Base-by-base conservation (phyloP, 2,888 invertebrate species). In the Ferrisia virgata region DNA sequence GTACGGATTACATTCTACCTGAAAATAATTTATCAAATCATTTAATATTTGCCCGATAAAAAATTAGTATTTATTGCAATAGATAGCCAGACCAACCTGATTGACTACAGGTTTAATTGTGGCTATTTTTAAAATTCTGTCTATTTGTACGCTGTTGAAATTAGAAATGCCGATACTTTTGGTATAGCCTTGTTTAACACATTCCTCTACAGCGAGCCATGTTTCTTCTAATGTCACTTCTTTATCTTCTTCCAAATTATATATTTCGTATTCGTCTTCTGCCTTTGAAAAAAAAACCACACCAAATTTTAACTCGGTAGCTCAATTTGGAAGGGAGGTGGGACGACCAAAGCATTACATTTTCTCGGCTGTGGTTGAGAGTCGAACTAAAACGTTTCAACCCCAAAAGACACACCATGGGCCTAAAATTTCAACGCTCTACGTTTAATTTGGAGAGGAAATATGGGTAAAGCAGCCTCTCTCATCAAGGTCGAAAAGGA, bases 1-100 rank as follows among this genome's bases (percentile, higher is more conserved):
- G 88, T 95, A 95, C 0, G 95, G 94, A 88, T 95, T 95, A 86
- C 94, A 92, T 89, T 96, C 96, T 85, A 95, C 91, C 95, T 96
- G 88, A 87, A 33, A 72, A 31, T 9, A n/a, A 25, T 47, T 11
- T 28, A n/a, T n/a, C n/a, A 25, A 28, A 18, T 53, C 18, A 18
- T 53, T 11, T n/a, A n/a, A n/a, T n/a, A n/a, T n/a, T n/a, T n/a
- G n/a, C n/a, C n/a, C n/a, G n/a, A n/a, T n/a, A n/a, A n/a, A n/a
- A n/a, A n/a, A n/a, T n/a, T n/a, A n/a, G n/a, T n/a, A n/a, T n/a
- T n/a, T n/a, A n/a, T n/a, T n/a, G n/a, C n/a, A n/a, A n/a, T n/a
- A n/a, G n/a, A n/a, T n/a, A n/a, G n/a, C n/a, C n/a, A n/a, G n/a
- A n/a, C 28, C 6, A 72, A 84, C 43, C 76, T 94, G 94, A 86